These are phyloP conservation scores for Chesias legatella DNA, from an alignment of 2,888 invertebrate species.

Conservation along the genomic window DNA sequence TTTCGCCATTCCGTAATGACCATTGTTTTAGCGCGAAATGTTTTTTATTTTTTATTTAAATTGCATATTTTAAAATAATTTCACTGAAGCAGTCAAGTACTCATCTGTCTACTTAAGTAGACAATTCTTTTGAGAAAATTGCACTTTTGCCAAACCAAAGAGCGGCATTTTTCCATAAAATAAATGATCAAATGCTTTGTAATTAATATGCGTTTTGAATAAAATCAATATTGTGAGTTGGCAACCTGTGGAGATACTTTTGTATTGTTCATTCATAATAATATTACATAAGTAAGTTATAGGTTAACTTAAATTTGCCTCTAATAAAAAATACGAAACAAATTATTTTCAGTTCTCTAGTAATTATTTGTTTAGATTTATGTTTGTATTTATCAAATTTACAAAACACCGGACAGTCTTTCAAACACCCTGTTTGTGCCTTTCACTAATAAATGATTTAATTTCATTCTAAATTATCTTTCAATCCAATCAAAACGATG, in stretches of 20 bases:
- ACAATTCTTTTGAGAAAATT: conserved; percentile 29
- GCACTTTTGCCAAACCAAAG: conserved; percentile 54
- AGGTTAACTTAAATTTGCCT: conserved; percentile 11
- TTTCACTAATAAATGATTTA: conserved; percentile 65
- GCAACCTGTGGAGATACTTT: conserved; percentile 41
- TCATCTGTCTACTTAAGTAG: conserved; percentile 8
- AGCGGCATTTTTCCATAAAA: conserved; percentile 46
- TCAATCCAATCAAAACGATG: conserved; percentile 23
- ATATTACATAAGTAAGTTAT: conserved; percentile 33
- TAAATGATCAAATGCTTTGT: conserved; percentile 51
- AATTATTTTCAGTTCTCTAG: conserved; percentile 10
- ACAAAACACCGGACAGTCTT: conserved; percentile 18
- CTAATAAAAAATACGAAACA: conserved; percentile 5
- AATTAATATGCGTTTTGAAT: conserved; percentile 47
- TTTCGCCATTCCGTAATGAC: too few relatives aligned
- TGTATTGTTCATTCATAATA: conserved; percentile 38
- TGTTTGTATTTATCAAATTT: conserved; percentile 24
- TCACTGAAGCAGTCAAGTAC: too few relatives aligned
- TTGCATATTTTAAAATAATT: too few relatives aligned
- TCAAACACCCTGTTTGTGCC: conserved; percentile 51
- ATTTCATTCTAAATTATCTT: conserved; percentile 41
- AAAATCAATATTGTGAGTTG: conserved; percentile 24
- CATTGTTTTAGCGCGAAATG: too few relatives aligned
- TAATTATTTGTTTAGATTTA: conserved; percentile 21
- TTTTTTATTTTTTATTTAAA: too few relatives aligned